Conservation (phyloP, 2,113 vertebrate species). For the Orycteropus afer region DNA sequence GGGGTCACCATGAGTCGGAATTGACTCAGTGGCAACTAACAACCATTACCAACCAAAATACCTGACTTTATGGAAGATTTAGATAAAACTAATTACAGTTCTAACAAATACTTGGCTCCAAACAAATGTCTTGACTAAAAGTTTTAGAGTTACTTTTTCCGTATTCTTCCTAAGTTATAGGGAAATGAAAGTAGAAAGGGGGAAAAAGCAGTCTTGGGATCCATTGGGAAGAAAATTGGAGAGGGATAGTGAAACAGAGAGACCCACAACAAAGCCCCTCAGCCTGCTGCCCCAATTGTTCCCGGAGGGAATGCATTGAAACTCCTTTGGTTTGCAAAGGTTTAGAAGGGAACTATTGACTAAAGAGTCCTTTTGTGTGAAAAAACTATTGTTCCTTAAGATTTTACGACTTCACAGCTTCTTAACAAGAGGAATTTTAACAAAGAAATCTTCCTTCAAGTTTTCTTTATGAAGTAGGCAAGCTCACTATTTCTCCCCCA, state of each 20-base stretch:
- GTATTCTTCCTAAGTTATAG: not conserved
- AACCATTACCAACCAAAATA: not conserved
- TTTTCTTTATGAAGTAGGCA: conserved; percentile 75
- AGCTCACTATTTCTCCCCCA: conserved; percentile 36
- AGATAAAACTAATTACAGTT: not conserved
- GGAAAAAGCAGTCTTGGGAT: not conserved
- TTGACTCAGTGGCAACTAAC: too few species aligned
- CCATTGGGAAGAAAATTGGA: conserved; percentile 39
- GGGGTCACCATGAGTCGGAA: too few species aligned
- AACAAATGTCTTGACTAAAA: not conserved
- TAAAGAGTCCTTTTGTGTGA: conserved; percentile 74
- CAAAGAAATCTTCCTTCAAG: conserved; percentile 48
- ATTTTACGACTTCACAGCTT: conserved; percentile 76
- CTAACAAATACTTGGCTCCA: not conserved
- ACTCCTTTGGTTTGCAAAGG: conserved; percentile 66
- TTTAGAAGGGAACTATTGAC: conserved; percentile 60
- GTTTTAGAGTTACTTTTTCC: conserved; percentile 7
- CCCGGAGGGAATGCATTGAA: conserved; percentile 61
- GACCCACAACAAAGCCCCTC: conserved; percentile 48
- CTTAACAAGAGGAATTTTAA: conserved; percentile 81
- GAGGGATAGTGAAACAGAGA: conserved; percentile 1
- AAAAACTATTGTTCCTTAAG: conserved; percentile 76
- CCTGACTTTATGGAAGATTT: not conserved
- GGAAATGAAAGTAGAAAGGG: not conserved
- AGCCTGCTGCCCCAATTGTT: conserved; percentile 54